phyloP scores from a whole-genome alignment of 2,797 vertebrate genomes.

The Dromococcyx pavoninus region DNA sequence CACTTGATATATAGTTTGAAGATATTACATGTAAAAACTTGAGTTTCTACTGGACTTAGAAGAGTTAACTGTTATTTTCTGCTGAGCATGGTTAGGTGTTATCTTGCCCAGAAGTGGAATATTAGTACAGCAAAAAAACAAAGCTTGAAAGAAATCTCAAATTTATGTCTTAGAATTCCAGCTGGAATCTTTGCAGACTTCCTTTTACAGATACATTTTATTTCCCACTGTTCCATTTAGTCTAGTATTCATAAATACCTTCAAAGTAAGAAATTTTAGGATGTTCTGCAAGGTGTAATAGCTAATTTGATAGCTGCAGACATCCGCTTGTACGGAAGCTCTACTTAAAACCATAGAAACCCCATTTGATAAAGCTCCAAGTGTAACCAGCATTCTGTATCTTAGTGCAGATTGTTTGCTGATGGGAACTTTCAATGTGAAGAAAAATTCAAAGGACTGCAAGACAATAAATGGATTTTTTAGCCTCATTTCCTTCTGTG shows the following conservation, averaged over 20 bases:
- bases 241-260: background rate
- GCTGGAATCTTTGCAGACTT: background rate
- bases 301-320: background rate
- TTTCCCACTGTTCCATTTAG: background rate
- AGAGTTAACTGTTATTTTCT: background rate
- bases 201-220: background rate
- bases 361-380: background rate
- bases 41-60: background rate
- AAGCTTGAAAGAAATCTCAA: background rate
- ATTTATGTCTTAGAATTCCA: background rate
- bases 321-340: background rate
- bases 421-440: background rate
- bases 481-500: background rate
- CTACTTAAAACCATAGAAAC: background rate
- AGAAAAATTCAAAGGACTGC: background rate
- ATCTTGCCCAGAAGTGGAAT: background rate
- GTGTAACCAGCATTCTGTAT: rapidly evolving
- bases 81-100: background rate
- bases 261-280: background rate
- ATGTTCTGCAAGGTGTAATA: background rate
- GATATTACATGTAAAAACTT: background rate
- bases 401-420: background rate
- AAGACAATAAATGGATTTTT: background rate
- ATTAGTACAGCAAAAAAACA: background rate
- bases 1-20: rapidly evolving